Evolutionary conservation across 1,140 invertebrate species (phyloP), one percentile per base, ranked within the genome.

Genomic region (Cylas formicarius): DNA sequence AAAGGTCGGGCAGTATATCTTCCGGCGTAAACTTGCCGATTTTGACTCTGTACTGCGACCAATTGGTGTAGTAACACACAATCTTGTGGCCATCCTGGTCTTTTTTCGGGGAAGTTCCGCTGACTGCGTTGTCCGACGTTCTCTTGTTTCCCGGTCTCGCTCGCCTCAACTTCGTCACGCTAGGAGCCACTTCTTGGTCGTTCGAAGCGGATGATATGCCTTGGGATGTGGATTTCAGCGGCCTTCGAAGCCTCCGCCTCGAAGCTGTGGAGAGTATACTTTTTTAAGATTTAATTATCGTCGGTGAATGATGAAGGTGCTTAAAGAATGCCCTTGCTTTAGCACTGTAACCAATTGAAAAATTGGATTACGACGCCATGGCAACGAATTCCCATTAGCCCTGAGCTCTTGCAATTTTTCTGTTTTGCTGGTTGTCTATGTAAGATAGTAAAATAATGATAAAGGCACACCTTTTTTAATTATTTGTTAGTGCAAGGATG

Each of bases 41-140:
- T 63, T 94, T 95, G 1, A 84, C 82, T 37, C 93, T 73, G 63
- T 97, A 97, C 62, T 97, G 93, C 0, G 93, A 92, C 93, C 93
- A 97, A 71, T 97, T 96, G 13, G 90, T 95, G 68, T 94, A 96
- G 65, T 96, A 97, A 63, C 92, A 96, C 1, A 94, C 90, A 39
- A 93, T 72, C 70, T 79, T 79, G 55, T 80, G 77, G 27, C 72
- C 75, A 65, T 78, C 75, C 63, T 77, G 73, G 56, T 76, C 70
- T 50, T 72, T 67, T 45, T 19, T 74, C 67, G 39, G 69, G 2
- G 72, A 66, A 1, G 76, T 75, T 18, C 70, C 72, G 2, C 60
- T 32, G 32, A 71, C 61, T 48, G 75, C 44, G 74, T 66, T 73
- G 72, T 70, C 71, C 1, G 68, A 43, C 54, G 77, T 65, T 68